Conservation (phyloP, 2,888 invertebrate genomes). For the Protula sp. region DNA sequence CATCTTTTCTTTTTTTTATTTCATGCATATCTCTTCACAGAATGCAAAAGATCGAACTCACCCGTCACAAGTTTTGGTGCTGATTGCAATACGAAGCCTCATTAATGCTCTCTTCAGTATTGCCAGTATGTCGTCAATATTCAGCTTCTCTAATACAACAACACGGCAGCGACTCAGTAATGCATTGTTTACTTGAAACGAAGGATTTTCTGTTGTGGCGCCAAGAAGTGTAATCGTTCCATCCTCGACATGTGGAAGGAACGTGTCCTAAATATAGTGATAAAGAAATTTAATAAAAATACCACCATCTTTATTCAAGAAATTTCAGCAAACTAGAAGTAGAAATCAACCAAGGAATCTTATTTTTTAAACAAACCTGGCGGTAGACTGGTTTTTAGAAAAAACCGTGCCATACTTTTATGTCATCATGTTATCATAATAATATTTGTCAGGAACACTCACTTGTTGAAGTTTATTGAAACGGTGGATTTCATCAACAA, state of each 20-base stretch:
- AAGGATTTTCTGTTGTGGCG: slow-evolving; percentile 85
- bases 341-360: neutral
- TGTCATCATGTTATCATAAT: too few relatives aligned
- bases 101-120: slow-evolving; percentile 63
- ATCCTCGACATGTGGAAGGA: slow-evolving; percentile 73
- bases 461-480: slow-evolving; percentile 77
- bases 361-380: too few relatives aligned
- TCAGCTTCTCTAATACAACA: slow-evolving; percentile 63
- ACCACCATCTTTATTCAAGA: neutral
- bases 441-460: too few relatives aligned
- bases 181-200: slow-evolving; percentile 71
- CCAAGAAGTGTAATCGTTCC: slow-evolving; percentile 74
- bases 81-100: slow-evolving; percentile 46
- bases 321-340: neutral
- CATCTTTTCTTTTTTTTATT: too few relatives aligned
- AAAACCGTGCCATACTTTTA: too few relatives aligned
- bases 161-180: slow-evolving; percentile 73
- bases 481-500: slow-evolving; percentile 83
- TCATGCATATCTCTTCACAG: too few relatives aligned
- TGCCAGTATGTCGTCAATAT: slow-evolving; percentile 59
- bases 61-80: too few relatives aligned
- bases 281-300: neutral
- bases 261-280: slow-evolving; percentile 60
- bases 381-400: too few relatives aligned
- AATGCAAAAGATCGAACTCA: too few relatives aligned